Evolutionary conservation across 2,888 invertebrate species (phyloP).

Genomic region (Lydus trimaculatus): DNA sequence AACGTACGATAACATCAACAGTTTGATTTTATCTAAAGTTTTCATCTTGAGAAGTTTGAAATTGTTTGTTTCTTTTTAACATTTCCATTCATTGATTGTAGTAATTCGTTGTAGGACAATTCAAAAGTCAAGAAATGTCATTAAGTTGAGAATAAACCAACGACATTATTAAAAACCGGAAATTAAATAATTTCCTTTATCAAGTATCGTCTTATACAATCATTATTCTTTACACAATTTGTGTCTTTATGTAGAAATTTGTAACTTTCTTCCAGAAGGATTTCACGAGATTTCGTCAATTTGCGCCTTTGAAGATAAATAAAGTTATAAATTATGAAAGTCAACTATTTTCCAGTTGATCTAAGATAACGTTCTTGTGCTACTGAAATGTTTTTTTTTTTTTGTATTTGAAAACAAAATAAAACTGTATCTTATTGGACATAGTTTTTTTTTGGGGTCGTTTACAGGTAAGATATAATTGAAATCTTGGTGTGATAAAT

Average conservation of each 20-base stretch:
- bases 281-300: too few species aligned
- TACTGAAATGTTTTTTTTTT: too few species aligned
- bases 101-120: slow-evolving; percentile 36
- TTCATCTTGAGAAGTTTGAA: background rate
- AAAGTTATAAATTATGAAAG: background rate
- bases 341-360: background rate
- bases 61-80: background rate
- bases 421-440: background rate
- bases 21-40: background rate
- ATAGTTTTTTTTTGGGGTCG: background rate
- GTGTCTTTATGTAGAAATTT: slow-evolving; percentile 16
- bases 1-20: too few species aligned
- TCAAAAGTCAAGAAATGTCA: slow-evolving; percentile 35
- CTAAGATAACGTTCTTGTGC: background rate
- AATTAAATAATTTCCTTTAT: slow-evolving; percentile 50
- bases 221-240: slow-evolving; percentile 17
- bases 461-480: slow-evolving; percentile 45
- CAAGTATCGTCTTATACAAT: slow-evolving; percentile 34
- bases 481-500: slow-evolving; percentile 50
- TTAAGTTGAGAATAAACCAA: slow-evolving; percentile 36
- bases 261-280: too few species aligned
- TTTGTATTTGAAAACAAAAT: background rate
- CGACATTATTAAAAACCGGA: slow-evolving; percentile 40
- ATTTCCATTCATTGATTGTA: too few species aligned
- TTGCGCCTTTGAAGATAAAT: too few species aligned